Percentiles rank a stretch among this genome's conserved stretches.
Evolutionary conservation across 2,797 vertebrate genomes (phyloP).

Genomic region (Pseudomugil tenellus): DNA sequence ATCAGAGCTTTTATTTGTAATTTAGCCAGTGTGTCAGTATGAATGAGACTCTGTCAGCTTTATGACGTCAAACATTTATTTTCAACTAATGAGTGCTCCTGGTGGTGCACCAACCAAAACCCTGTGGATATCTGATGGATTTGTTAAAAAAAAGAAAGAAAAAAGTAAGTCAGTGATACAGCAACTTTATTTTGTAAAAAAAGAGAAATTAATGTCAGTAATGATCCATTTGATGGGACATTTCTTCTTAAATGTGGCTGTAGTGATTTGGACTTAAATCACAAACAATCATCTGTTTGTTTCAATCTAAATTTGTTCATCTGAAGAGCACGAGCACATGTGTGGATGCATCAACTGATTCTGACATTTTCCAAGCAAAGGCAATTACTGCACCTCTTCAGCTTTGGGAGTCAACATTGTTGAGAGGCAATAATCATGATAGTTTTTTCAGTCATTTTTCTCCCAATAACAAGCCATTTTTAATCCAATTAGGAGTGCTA

Average conservation of each 20-base stretch:
- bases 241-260: slow-evolving; percentile 24
- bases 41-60: slow-evolving; percentile 80
- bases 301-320: slow-evolving; percentile 20
- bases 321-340: slow-evolving; percentile 5
- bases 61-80: slow-evolving; percentile 76
- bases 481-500: slow-evolving; percentile 82
- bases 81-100: slow-evolving; percentile 76
- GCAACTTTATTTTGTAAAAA: neutral
- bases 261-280: slow-evolving; percentile 21
- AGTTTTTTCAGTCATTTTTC: slow-evolving; percentile 80
- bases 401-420: slow-evolving; percentile 64
- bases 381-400: slow-evolving; percentile 59
- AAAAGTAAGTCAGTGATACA: slow-evolving; percentile 5
- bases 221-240: slow-evolving; percentile 20
- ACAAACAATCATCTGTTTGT: slow-evolving; percentile 45
- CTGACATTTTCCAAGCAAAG: slow-evolving; percentile 60
- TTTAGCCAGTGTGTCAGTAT: slow-evolving; percentile 78
- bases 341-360: slow-evolving; percentile 21
- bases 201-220: slow-evolving; percentile 17
- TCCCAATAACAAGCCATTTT: slow-evolving; percentile 82
- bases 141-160: slow-evolving; percentile 45
- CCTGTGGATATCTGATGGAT: slow-evolving; percentile 75
- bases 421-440: slow-evolving; percentile 80
- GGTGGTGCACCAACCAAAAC: slow-evolving; percentile 68
- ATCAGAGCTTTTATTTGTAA: slow-evolving; percentile 82